Evolutionary conservation across 2,797 vertebrate species (phyloP), one percentile per base, ranked within the genome.

Genomic region (Spinus olivaceus): DNA sequence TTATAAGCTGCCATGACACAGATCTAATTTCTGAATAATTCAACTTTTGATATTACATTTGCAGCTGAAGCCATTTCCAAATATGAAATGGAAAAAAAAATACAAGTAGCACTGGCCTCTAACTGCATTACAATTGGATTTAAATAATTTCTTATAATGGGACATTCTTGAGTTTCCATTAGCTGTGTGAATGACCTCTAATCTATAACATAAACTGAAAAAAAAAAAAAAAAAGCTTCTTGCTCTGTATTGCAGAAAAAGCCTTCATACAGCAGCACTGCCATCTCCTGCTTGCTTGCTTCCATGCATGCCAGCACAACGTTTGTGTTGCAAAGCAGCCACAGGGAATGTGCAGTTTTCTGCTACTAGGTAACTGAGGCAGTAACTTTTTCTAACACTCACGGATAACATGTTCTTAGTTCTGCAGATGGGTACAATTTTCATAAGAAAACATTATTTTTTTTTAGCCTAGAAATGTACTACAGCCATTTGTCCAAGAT

Each of bases 281-380:
- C 97, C 96, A 95, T 42, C 94, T 95, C 72, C 94, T 94, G 97
- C 71, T 86, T 32, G 44, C 27, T 85, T 70, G 10, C 57, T 74
- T 80, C 51, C 27, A 15, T 81, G 86, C 90, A 81, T 5, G 9
- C 2, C 5, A 87, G 28, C 9, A 10, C 0, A 5, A 18, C 13
- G 12, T 39, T 67, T 78, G 50, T 47, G 44, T 7, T 60, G 79
- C 79, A 88, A 71, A 82, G 60, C 50, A 69, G 21, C 13, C 60
- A 7, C 15, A 25, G 44, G n/a, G n/a, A 66, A 73, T 12, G 21
- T 28, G 14, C 16, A 1, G 60, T 81, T 59, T 71, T 57, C 64
- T 80, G 9, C 32, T 21, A 19, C 41, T 17, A 41, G 33, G 35
- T 61, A 28, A 79, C 44, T 33, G 46, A 79, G 44, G 14, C 21